Conservation (phyloP, 2,113 vertebrate species). For the Melanostigma gelatinosum region DNA sequence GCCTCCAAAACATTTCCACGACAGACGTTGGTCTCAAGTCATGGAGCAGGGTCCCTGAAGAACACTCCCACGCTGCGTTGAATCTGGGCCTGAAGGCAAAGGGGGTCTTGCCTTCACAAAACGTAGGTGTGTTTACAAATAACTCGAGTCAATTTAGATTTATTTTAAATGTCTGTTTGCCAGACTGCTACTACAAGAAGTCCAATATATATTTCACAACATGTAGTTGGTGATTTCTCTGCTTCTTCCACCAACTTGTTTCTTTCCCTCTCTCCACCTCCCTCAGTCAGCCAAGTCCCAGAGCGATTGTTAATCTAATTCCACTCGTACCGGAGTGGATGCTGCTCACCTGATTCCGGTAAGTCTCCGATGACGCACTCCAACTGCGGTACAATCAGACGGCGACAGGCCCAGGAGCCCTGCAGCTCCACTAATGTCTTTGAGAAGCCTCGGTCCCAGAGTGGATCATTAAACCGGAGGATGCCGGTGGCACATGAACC, state of each 20-base stretch:
- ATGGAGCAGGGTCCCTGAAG: neutral
- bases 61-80: neutral
- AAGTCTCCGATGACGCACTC: conserved; percentile 59
- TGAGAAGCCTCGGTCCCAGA: conserved; percentile 66
- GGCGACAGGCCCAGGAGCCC: conserved; percentile 64
- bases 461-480: conserved; percentile 78
- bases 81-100: conserved; percentile 6
- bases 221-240: conserved; percentile 18
- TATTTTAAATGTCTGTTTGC: neutral
- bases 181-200: neutral
- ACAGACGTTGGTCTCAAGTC: neutral
- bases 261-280: neutral
- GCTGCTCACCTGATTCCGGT: conserved; percentile 59
- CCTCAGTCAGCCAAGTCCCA: conserved; percentile 31
- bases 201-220: conserved; percentile 17
- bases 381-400: conserved; percentile 61
- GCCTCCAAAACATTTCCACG: neutral
- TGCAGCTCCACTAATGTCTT: conserved; percentile 57
- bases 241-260: conserved; percentile 18
- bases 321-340: conserved; percentile 50
- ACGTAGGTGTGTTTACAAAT: neutral
- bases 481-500: conserved; percentile 59
- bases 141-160: neutral
- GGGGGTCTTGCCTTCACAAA: neutral
- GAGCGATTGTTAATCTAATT: conserved; percentile 57